phyloP scores from a whole-genome alignment of 2,113 vertebrate genomes.

The Arenaria interpres region DNA sequence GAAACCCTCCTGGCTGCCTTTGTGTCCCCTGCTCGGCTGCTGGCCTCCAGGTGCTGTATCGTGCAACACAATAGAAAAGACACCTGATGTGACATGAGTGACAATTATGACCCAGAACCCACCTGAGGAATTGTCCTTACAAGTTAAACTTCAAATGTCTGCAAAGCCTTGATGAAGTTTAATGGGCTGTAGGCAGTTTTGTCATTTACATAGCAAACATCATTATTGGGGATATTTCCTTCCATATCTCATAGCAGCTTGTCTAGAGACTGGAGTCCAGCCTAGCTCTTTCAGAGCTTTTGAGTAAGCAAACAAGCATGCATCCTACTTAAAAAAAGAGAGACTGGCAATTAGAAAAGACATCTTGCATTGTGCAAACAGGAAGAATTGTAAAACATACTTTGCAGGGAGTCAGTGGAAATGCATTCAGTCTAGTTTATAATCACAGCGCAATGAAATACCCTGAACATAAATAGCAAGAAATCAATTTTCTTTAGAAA shows the following conservation, averaged over 20 bases:
- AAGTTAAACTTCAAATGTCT: background rate
- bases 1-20: background rate
- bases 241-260: background rate
- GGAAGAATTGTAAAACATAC: slow-evolving; percentile 42
- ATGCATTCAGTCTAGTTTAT: slow-evolving; percentile 53
- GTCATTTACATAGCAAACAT: background rate
- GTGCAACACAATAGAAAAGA: background rate
- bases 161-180: background rate
- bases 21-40: background rate
- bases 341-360: slow-evolving; percentile 46
- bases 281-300: background rate
- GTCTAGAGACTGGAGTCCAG: background rate
- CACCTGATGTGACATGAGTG: background rate
- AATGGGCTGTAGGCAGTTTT: background rate
- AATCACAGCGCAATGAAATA: slow-evolving; percentile 69
- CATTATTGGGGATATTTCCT: background rate
- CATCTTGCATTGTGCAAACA: slow-evolving; percentile 11
- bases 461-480: slow-evolving; percentile 63
- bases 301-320: slow-evolving; percentile 51
- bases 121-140: background rate
- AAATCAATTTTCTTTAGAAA: slow-evolving; percentile 72
- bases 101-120: background rate
- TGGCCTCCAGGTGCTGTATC: background rate
- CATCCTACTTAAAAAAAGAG: background rate
- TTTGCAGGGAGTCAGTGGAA: slow-evolving; percentile 49